Evolutionary conservation across 2,797 vertebrate genomes (phyloP), one percentile per base, ranked within the genome.

Genomic region (Novumbra hubbsi): DNA sequence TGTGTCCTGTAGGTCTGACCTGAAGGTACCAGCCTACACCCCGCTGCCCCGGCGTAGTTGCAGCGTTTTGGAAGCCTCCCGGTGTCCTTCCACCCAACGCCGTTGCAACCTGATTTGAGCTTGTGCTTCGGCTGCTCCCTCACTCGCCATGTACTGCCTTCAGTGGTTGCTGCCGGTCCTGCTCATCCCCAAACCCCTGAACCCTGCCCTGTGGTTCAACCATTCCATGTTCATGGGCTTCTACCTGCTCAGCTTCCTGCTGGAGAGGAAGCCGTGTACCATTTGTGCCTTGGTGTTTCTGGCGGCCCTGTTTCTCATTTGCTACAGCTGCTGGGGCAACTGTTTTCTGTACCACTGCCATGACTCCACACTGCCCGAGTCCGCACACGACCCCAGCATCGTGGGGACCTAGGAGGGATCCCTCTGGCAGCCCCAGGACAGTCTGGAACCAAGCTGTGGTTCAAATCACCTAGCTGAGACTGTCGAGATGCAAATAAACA

Each of bases 211-310:
- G 88, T 99, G 98, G 98, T 99, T 99, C 92, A 99, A 94, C 89
- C 98, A 99, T 93, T 98, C 97, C 70, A 96, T 99, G 96, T 99
- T 99, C 88, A 99, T 99, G 98, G 98, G 97, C 89, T 99, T 99
- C 93, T 99, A 99, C 92, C 92, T 99, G 90, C 96, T 99, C 87
- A 99, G 98, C 94, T 99, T 99, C 90, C 93, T 99, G 86, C 91
- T 99, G 94, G 98, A 99, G 90, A 94, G 98, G 91, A 99, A 99
- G 86, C 98, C 98, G 77, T 99, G 98, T 93, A 99, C 98, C 14
- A 99, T 99, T 87, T 99, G 98, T 93, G 97, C 98, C 94, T 95
- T 99, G 94, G 97, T 99, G 83, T 99, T 99, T 89, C 94, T 99
- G 78, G 97, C 97, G 57, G 98, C 98, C 74, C 91, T 99, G 2